Percentiles rank a stretch among this genome's conserved stretches.
Conservation (phyloP, 2,797 vertebrate genomes). For the Leontopithecus rosalia region DNA sequence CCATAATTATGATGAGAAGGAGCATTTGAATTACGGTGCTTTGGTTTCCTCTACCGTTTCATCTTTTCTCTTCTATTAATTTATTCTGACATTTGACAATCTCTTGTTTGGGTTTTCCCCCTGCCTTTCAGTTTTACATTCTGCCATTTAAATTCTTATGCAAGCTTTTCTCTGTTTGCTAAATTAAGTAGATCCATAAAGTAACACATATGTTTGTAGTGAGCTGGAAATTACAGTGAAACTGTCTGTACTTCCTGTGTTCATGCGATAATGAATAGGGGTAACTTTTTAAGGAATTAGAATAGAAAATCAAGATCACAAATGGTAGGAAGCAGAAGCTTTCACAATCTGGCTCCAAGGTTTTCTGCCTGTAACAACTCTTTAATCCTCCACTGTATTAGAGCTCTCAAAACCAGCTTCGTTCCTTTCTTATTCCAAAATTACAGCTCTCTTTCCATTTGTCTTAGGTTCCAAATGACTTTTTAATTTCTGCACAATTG, state of each 20-base stretch:
- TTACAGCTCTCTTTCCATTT: not conserved
- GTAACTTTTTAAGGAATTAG: not conserved
- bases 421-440: not conserved
- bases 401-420: not conserved
- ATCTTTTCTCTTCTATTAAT: not conserved
- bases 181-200: not conserved
- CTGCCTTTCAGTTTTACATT: constrained; percentile 13
- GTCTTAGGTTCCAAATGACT: not conserved
- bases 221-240: not conserved
- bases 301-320: not conserved
- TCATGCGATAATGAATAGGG: not conserved
- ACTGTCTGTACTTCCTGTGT: not conserved
- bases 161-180: not conserved
- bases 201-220: not conserved
- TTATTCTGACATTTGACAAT: not conserved
- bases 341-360: not conserved
- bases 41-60: not conserved
- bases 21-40: not conserved
- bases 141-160: not conserved
- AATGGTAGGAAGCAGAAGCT: not conserved
- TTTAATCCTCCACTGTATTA: not conserved
- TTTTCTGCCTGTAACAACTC: not conserved
- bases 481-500: not conserved
- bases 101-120: not conserved
- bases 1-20: not conserved